Percentiles rank a stretch among this genome's conserved stretches.
These are phyloP conservation scores for Drosophila ezoana DNA, from an alignment of 2,888 invertebrate species.

Conservation along the genomic window DNA sequence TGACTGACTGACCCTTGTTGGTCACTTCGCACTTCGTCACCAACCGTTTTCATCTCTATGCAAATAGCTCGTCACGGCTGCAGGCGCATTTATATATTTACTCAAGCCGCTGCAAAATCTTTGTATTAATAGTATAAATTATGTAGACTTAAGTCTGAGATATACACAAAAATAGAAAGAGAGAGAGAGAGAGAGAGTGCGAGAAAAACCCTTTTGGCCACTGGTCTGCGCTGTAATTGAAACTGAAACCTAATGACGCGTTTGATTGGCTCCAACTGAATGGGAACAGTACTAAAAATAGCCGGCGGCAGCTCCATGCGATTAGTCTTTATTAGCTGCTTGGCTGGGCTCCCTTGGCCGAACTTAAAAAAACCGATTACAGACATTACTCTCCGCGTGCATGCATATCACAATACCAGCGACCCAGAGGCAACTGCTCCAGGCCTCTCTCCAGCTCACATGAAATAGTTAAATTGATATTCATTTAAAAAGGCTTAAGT, in stretches of 20 bases:
- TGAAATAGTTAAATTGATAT: too few species aligned
- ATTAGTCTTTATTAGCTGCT: slow-evolving; percentile 54
- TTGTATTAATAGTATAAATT: slow-evolving; percentile 42
- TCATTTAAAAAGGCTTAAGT: too few species aligned
- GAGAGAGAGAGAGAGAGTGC: background rate
- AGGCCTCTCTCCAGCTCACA: background rate
- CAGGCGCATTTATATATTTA: slow-evolving; percentile 19
- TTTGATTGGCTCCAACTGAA: slow-evolving; percentile 37
- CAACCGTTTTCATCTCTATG: slow-evolving; percentile 1
- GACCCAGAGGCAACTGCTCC: background rate
- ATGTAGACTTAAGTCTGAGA: slow-evolving; percentile 38
- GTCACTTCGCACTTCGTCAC: too few species aligned
- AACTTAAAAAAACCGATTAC: slow-evolving; percentile 34
- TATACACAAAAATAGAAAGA: background rate
- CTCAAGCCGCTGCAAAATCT: slow-evolving; percentile 23
- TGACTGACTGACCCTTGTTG: background rate
- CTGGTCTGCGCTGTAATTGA: slow-evolving; percentile 22
- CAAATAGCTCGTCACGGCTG: slow-evolving; percentile 21
- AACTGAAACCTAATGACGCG: slow-evolving; percentile 48
- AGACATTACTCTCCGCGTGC: slow-evolving; percentile 12
- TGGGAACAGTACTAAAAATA: slow-evolving; percentile 30
- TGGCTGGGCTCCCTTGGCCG: slow-evolving; percentile 28
- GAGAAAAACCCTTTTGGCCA: slow-evolving; percentile 8
- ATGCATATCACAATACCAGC: slow-evolving; percentile 27
- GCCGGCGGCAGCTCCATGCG: slow-evolving; percentile 78